Evolutionary conservation across 2,113 vertebrate genomes (phyloP), one percentile per base, ranked within the genome.

Genomic region (Marmota monax): DNA sequence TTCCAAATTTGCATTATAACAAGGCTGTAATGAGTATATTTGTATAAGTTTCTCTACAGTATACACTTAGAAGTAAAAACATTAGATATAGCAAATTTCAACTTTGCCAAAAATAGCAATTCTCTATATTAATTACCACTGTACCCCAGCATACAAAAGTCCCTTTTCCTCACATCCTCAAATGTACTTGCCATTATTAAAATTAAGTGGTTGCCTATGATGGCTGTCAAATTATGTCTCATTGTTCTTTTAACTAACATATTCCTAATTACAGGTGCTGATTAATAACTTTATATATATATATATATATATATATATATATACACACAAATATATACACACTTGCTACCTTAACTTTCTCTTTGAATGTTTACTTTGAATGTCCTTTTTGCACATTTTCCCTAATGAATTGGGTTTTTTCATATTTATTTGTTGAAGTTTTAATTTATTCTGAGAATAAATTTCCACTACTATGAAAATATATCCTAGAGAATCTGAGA

Each of bases 381-480:
- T 45, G 45, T 45, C 18, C 48, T 78, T 90, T 90, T 90, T 90
- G 92, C 25, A 32, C 34, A 84, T 80, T 94, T 97, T 76, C 32
- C 88, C 39, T 88, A 69, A 76, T 39, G 23, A 32, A 80, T 6
- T 91, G 7, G 22, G 22, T 22, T 79, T 94, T 73, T 88, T 76
- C 10, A 87, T 84, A 84, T 23, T 73, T 23, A 73, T 87, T 90
- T 80, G 14, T 70, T 37, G 10, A 86, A 73, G 27, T 48, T 88
- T 74, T 77, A 61, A 85, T 77, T 96, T 84, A 82, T 87, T 87
- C 45, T 86, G 42, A 90, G 23, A 78, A 25, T 48, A 20, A 13
- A 88, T 48, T 92, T 78, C 27, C 70, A 79, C 22, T 45, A 73
- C 65, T 37, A 78, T 73, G 83, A 90, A 83, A 73, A 29, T 69